Conservation (phyloP, 2,888 invertebrate species). For the Gymnoscelis rufifasciata region DNA sequence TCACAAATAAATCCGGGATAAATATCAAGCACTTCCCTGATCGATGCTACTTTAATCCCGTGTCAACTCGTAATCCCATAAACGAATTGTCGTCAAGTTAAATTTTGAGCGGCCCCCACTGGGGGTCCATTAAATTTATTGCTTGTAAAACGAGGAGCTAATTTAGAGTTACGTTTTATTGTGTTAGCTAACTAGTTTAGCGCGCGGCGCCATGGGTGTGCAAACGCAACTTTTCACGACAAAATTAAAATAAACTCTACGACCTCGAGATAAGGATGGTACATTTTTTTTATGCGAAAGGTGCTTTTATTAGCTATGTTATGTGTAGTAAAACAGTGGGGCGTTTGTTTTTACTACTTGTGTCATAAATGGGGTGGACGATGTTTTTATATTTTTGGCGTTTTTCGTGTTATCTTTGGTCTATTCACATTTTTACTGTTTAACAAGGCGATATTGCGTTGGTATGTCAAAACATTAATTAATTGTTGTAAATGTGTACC, state of each 20-base stretch:
- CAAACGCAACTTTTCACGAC: constrained; percentile 23
- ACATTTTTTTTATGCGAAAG: constrained; percentile 26
- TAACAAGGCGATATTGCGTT: not conserved
- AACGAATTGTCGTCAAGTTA: constrained; percentile 65
- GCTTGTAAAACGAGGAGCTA: constrained; percentile 77
- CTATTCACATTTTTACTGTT: not conserved
- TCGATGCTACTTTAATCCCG: constrained; percentile 34
- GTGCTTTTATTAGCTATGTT: constrained; percentile 48
- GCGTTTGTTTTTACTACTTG: constrained; percentile 45
- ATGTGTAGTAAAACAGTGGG: constrained; percentile 49
- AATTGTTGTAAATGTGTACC: too few relatives aligned
- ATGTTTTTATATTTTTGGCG: constrained; percentile 20
- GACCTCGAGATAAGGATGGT: constrained; percentile 22
- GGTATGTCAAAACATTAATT: too few relatives aligned
- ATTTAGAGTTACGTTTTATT: constrained; percentile 76
- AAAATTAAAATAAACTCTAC: constrained; percentile 22
- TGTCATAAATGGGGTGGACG: constrained; percentile 26
- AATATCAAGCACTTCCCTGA: constrained; percentile 12
- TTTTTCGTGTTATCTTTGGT: constrained; percentile 7
- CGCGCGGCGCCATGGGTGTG: constrained; percentile 59
- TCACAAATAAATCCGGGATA: too few relatives aligned
- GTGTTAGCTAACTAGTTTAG: constrained; percentile 71
- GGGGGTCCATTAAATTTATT: constrained; percentile 74
- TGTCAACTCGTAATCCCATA: constrained; percentile 39
- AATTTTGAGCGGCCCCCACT: constrained; percentile 60